These are phyloP conservation scores for Psittacula cyanocephala DNA, from an alignment of 2,113 vertebrate genomes.

Conservation along the genomic window DNA sequence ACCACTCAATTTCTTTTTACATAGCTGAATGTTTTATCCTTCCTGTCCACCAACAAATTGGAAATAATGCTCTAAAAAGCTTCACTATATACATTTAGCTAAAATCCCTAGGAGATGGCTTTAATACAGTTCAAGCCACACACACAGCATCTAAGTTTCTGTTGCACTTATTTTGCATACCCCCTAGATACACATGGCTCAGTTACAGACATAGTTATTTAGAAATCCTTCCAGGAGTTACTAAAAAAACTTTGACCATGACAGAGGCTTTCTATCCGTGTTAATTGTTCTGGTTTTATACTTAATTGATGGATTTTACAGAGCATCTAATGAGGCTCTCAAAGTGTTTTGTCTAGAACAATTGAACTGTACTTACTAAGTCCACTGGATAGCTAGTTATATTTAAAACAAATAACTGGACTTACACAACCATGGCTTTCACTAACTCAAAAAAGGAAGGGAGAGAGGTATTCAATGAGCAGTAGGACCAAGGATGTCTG, in stretches of 20 bases:
- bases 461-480: background rate
- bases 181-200: background rate
- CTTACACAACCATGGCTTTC: background rate
- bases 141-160: background rate
- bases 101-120: background rate
- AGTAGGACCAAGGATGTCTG: background rate
- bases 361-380: background rate
- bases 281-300: background rate
- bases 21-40: background rate
- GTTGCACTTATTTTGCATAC: background rate
- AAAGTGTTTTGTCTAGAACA: background rate
- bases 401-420: background rate
- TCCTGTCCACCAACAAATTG: background rate
- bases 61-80: background rate
- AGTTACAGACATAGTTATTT: background rate
- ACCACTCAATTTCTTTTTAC: background rate
- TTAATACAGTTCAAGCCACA: background rate
- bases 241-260: background rate
- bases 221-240: background rate
- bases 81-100: background rate
- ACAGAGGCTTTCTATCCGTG: background rate
- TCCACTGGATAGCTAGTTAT: background rate
- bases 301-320: background rate
- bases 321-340: background rate
- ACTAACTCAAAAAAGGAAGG: background rate